These are phyloP conservation scores for Spialia ferax DNA, from an alignment of 2,888 invertebrate species.

Conservation along the genomic window DNA sequence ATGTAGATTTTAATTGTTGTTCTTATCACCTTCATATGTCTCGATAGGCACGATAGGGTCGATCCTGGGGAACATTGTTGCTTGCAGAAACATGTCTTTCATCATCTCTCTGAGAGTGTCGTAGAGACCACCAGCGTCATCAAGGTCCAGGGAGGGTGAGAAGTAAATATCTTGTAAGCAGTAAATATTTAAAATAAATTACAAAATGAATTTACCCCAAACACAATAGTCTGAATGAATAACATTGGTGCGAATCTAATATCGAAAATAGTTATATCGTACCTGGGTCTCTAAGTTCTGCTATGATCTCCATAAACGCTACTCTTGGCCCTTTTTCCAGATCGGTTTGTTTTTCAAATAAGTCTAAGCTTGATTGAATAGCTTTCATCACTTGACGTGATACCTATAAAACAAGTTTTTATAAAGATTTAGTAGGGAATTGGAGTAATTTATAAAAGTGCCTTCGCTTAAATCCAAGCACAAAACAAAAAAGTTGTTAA, in stretches of 20 bases:
- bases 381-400: slow-evolving; percentile 77
- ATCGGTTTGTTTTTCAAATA: slow-evolving; percentile 88
- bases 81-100: slow-evolving; percentile 92
- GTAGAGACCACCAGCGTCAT: slow-evolving; percentile 89
- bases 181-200: slow-evolving; percentile 27
- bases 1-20: not conserved
- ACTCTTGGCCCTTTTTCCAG: slow-evolving; percentile 81
- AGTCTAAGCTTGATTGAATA: slow-evolving; percentile 81
- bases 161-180: slow-evolving; percentile 87
- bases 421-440: too few species aligned
- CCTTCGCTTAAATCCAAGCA: too few species aligned
- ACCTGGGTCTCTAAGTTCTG: slow-evolving; percentile 91
- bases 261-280: not conserved
- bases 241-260: too few species aligned
- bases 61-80: slow-evolving; percentile 90
- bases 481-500: too few species aligned
- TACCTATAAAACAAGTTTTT: slow-evolving; percentile 59
- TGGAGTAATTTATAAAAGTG: too few species aligned
- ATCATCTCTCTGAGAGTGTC: slow-evolving; percentile 89
- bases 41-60: slow-evolving; percentile 75
- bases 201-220: not conserved
- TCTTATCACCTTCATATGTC: slow-evolving; percentile 69
- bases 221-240: too few species aligned
- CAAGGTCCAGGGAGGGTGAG: slow-evolving; percentile 90
- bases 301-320: slow-evolving; percentile 92